Evolutionary conservation across 2,797 vertebrate species (phyloP).

Genomic region (Falco concolor): DNA sequence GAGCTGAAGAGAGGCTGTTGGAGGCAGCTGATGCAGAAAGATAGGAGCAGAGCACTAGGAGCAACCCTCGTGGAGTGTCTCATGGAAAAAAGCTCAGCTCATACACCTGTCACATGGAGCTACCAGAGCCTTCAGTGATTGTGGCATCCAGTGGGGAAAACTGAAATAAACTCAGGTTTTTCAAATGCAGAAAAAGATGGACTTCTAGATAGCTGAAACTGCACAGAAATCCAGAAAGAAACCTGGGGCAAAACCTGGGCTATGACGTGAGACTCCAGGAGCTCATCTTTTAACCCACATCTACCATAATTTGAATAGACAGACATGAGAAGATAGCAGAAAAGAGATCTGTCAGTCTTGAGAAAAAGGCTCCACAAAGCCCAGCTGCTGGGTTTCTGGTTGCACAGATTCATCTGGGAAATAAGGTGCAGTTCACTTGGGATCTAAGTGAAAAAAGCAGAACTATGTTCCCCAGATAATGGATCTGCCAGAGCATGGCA

Average conservation of each 20-base stretch:
- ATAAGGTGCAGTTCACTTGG: background rate
- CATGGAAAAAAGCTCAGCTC: background rate
- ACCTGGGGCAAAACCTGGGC: background rate
- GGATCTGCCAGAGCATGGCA: background rate
- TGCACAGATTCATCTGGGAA: background rate
- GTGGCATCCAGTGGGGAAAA: background rate
- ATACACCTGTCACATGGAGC: rapidly evolving
- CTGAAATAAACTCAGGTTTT: background rate
- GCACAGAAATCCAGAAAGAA: background rate
- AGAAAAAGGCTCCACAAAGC: background rate
- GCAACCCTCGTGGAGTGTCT: too few species aligned
- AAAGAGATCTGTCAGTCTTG: background rate
- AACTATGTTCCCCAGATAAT: rapidly evolving
- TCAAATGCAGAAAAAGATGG: background rate
- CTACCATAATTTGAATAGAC: background rate
- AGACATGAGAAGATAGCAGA: rapidly evolving
- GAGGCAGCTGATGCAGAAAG: background rate
- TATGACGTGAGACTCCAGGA: background rate
- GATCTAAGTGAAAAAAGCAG: background rate
- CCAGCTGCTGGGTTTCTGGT: background rate
- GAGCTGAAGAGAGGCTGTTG: rapidly evolving
- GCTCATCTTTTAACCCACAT: background rate
- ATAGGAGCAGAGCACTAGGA: rapidly evolving
- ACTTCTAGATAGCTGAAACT: background rate
- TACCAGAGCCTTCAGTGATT: rapidly evolving